These are phyloP conservation scores for Anabacerthia variegaticeps DNA, from an alignment of 2,797 vertebrate species.

Conservation along the genomic window DNA sequence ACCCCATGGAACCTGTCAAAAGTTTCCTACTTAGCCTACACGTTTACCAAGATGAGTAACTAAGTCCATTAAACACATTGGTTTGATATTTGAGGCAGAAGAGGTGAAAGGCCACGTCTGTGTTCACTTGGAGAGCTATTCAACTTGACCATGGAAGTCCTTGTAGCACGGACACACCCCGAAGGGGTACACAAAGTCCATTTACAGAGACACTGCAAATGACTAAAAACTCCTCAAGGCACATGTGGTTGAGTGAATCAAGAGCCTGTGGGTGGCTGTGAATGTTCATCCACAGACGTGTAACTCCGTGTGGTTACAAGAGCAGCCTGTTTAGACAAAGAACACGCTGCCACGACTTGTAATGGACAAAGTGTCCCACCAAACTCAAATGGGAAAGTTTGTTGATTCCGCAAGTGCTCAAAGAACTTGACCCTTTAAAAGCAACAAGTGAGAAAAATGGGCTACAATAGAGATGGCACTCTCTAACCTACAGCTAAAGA, in stretches of 20 bases:
- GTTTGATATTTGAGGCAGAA: not conserved
- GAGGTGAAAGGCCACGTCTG: not conserved
- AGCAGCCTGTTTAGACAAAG: not conserved
- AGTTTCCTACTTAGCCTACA: not conserved
- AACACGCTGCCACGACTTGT: not conserved
- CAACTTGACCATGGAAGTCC: not conserved
- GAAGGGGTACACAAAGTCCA: not conserved
- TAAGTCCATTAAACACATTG: not conserved
- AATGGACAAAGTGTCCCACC: not conserved
- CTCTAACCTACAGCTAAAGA: not conserved
- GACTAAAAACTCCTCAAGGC: not conserved
- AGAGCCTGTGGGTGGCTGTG: not conserved
- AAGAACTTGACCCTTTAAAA: not conserved
- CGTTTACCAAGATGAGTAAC: not conserved
- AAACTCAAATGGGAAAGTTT: not conserved
- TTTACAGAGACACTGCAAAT: not conserved
- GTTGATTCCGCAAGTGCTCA: not conserved
- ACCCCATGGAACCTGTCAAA: not conserved
- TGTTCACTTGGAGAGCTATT: not conserved
- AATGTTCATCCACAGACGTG: not conserved
- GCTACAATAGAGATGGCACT: not conserved
- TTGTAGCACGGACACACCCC: not conserved
- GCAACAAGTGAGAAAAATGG: not conserved
- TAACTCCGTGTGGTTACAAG: not conserved
- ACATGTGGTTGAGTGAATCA: conserved; percentile 13